Evolutionary conservation across 2,888 invertebrate genomes (phyloP).

Genomic region (Epiblema foenella): DNA sequence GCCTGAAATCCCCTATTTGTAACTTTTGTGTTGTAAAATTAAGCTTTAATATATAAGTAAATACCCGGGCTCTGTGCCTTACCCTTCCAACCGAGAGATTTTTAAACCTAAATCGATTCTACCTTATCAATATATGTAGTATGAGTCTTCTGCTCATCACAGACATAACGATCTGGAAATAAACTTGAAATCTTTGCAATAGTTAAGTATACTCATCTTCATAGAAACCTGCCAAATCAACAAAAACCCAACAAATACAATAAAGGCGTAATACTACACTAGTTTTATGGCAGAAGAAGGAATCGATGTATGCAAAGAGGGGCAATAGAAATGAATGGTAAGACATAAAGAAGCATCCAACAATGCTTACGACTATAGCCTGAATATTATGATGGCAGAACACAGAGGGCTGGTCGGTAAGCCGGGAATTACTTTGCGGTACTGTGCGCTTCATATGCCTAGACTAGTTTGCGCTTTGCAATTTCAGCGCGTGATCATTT

Average conservation of each 20-base stretch:
- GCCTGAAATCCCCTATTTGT: too few relatives aligned
- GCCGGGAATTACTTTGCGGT: slow-evolving; percentile 12
- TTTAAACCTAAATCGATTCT: neutral
- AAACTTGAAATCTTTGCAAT: slow-evolving; percentile 6
- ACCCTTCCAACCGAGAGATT: neutral
- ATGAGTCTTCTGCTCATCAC: neutral
- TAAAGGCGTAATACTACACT: slow-evolving; percentile 38
- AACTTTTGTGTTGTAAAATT: too few relatives aligned
- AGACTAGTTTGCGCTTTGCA: neutral
- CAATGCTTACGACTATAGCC: slow-evolving; percentile 30
- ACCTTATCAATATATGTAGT: neutral
- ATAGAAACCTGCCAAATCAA: slow-evolving; percentile 26
- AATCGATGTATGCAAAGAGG: slow-evolving; percentile 42
- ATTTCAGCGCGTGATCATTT: neutral
- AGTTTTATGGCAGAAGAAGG: slow-evolving; percentile 37
- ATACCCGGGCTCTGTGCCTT: neutral
- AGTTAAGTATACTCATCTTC: slow-evolving; percentile 3
- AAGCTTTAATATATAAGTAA: too few relatives aligned
- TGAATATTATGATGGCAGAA: slow-evolving; percentile 31
- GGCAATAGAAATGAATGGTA: slow-evolving; percentile 40
- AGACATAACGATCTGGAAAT: neutral
- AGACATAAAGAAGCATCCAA: slow-evolving; percentile 35
- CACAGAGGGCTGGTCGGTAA: neutral
- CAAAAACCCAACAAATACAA: slow-evolving; percentile 32
- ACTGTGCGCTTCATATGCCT: neutral